A percentile compares a stretch with the other conserved stretches of the same genome.
Conservation (phyloP, 1,140 invertebrate genomes). For the Pseudachorutes palmiensis region DNA sequence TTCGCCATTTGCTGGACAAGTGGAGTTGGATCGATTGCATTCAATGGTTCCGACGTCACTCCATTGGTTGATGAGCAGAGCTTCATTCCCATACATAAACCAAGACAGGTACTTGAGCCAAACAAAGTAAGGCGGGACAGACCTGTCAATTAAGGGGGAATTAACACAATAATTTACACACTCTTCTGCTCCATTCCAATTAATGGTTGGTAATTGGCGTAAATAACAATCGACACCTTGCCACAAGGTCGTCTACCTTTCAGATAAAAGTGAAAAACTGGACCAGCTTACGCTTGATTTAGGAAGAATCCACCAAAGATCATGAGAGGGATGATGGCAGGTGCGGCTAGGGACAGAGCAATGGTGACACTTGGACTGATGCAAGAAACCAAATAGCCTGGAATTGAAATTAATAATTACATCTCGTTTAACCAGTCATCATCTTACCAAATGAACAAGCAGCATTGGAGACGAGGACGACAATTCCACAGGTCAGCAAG, state of each 20-base stretch:
- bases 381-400: conserved; percentile 46
- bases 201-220: neutral
- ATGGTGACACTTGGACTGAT: conserved; percentile 40
- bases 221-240: neutral
- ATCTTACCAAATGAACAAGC: conserved; percentile 46
- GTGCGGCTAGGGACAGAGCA: conserved; percentile 46
- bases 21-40: conserved; percentile 60
- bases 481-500: conserved; percentile 40
- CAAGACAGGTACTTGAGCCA: conserved; percentile 91
- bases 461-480: conserved; percentile 45
- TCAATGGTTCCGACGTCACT: conserved; percentile 58
- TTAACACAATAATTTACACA: neutral
- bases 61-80: conserved; percentile 91
- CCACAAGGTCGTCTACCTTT: neutral
- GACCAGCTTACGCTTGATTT: conserved; percentile 43
- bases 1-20: conserved; percentile 64
- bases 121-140: conserved; percentile 46
- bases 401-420: conserved; percentile 10
- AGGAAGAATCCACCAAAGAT: conserved; percentile 51
- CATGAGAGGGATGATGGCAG: conserved; percentile 48
- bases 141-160: conserved; percentile 25
- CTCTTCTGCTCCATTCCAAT: neutral
- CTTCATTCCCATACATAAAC: conserved; percentile 91
- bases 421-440: neutral
- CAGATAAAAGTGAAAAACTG: neutral